These are phyloP conservation scores for Corythucha ciliata DNA, from an alignment of 2,888 invertebrate species.

Conservation along the genomic window DNA sequence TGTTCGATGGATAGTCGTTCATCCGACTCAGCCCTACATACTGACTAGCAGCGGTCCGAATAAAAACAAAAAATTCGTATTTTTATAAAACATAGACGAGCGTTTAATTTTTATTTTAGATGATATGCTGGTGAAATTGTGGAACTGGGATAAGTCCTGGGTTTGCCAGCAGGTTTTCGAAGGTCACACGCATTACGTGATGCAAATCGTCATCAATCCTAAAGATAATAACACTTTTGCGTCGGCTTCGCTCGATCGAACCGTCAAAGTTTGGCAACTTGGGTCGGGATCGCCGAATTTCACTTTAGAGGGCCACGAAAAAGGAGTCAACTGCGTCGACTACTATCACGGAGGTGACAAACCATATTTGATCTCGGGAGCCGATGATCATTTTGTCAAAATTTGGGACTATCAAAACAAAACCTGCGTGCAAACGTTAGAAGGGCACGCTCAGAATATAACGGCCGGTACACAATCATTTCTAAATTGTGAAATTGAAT, in stretches of 20 bases:
- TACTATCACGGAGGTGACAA: constrained; percentile 99
- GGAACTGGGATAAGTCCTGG: constrained; percentile 99
- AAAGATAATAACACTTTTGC: constrained; percentile 99
- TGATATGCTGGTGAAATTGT: constrained; percentile 95
- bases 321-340: constrained; percentile 98
- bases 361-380: constrained; percentile 96
- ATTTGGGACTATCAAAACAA: constrained; percentile 99
- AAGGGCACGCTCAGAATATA: constrained; percentile 95
- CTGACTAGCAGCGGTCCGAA: constrained; percentile 67
- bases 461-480: constrained; percentile 48
- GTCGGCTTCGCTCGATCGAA: constrained; percentile 95
- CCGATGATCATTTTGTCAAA: constrained; percentile 94
- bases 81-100: no score
- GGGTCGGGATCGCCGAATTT: constrained; percentile 97
- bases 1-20: constrained; percentile 88
- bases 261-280: constrained; percentile 97
- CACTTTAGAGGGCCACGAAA: constrained; percentile 95
- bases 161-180: constrained; percentile 97
- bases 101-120: constrained; percentile 59
- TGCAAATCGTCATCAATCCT: constrained; percentile 99
- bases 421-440: constrained; percentile 96
- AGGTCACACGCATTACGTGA: constrained; percentile 98
- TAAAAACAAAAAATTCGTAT: no score
- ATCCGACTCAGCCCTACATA: constrained; percentile 94
- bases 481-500: background rate